Base-by-base conservation (phyloP, 2,797 vertebrate genomes). In the Acropternis orthonyx region DNA sequence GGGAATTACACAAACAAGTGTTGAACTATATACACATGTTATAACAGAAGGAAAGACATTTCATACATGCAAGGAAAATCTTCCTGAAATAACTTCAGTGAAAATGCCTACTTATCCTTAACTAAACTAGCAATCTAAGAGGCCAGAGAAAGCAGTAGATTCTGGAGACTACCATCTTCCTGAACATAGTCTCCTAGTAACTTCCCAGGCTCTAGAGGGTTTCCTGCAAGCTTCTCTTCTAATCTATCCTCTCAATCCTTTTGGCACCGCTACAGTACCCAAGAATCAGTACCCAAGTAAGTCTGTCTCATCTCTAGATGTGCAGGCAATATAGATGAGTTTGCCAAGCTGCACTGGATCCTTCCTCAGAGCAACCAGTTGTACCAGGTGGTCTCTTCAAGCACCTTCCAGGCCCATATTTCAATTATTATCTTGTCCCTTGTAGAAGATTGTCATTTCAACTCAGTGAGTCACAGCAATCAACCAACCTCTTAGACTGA, bases 1-100 rank as follows among this genome's bases (percentile, higher is more conserved):
- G 94, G 93, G 94, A 95, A 94, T 96, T 97, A 96, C 88, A 96
- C 93, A 96, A 96, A 95, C 94, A 95, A 95, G 91, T 86, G 93
- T 56, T 96, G 94, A 95, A 96, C 96, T 94, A 74, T 85, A 87
- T 88, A 96, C 94, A 94, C 95, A 95, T 93, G 89, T 96, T 96
- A 86, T 27, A 97, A 95, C 96, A 96, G 96, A 96, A 96, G 96
- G 95, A 90, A 97, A 95, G 93, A 87, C 76, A 49, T 91, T 95
- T 93, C 86, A 77, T 93, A 96, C 56, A 87, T 92, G 81, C 93
- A 63, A 75, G 75, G 81, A 91, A 93, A 95, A 89, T 65, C 85
- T 93, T 92, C 94, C 84, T 23, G 72, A 94, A 96, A 96, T 93
- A 96, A 85, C 89, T 95, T 78, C 51, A 76, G 68, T 1, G 5